These are phyloP conservation scores for Eurytoma californica DNA, from an alignment of 2,888 invertebrate genomes.

Conservation along the genomic window DNA sequence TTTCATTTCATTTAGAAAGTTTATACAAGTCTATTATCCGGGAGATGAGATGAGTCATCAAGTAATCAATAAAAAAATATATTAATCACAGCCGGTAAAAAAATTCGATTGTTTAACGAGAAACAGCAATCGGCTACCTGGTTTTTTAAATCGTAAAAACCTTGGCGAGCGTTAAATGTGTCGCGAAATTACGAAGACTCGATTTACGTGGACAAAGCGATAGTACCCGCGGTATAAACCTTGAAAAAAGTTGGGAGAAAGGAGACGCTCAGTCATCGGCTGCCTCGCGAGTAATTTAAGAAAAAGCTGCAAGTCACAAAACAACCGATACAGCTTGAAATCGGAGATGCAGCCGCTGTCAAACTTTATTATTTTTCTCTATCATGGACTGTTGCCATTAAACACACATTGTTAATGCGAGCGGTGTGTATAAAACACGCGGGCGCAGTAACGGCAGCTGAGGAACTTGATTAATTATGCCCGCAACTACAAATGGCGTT, in stretches of 20 bases:
- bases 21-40: too few relatives aligned
- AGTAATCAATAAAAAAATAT: too few relatives aligned
- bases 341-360: constrained; percentile 45
- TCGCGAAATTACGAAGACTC: constrained; percentile 11
- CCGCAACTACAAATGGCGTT: constrained; percentile 24
- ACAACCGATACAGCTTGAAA: constrained; percentile 39
- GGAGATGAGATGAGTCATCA: too few relatives aligned
- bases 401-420: constrained; percentile 37
- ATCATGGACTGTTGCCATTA: constrained; percentile 40
- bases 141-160: too few relatives aligned
- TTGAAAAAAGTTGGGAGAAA: constrained; percentile 23
- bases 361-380: constrained; percentile 53
- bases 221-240: background rate
- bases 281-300: constrained; percentile 33
- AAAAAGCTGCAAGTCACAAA: constrained; percentile 53
- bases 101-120: background rate
- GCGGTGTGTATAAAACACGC: constrained; percentile 8
- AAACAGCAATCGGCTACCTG: background rate
- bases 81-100: too few relatives aligned
- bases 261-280: constrained; percentile 49
- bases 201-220: constrained; percentile 29
- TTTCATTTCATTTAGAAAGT: too few relatives aligned
- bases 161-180: background rate
- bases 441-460: constrained; percentile 46
- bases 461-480: constrained; percentile 51